phyloP scores from a whole-genome alignment of 2,888 invertebrate species.

The Nebria brevicollis region DNA sequence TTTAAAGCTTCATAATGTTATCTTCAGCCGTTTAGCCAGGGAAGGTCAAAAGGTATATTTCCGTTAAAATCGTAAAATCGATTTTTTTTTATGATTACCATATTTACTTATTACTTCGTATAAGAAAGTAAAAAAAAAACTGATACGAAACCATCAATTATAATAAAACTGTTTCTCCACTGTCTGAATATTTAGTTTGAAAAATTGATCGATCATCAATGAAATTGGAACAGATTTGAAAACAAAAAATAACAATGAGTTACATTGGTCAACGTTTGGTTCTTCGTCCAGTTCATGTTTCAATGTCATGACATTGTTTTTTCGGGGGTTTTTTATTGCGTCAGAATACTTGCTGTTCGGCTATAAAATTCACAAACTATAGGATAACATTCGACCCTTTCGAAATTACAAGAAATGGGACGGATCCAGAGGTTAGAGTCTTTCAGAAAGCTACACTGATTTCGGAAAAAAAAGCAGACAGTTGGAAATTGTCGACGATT shows the following conservation, averaged over 20 bases:
- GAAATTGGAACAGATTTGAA: background rate
- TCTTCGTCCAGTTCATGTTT: background rate
- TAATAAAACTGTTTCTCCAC: background rate
- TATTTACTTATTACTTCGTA: too few relatives aligned
- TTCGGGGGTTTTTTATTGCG: background rate
- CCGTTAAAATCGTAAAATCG: too few relatives aligned
- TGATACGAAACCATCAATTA: too few relatives aligned
- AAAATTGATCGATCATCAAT: background rate
- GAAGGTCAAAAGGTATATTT: too few relatives aligned
- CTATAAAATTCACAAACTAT: background rate
- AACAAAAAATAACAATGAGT: background rate
- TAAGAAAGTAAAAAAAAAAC: too few relatives aligned
- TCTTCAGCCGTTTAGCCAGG: too few relatives aligned
- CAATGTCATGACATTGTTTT: background rate
- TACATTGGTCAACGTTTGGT: background rate
- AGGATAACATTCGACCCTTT: slow-evolving; percentile 36
- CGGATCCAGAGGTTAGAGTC: background rate
- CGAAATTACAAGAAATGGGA: slow-evolving; percentile 41
- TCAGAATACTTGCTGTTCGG: background rate
- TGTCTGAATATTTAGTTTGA: too few relatives aligned
- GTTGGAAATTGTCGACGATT: background rate
- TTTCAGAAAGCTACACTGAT: background rate
- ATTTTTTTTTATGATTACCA: too few relatives aligned
- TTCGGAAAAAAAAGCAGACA: background rate
- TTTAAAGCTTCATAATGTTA: too few relatives aligned